Conservation (phyloP, 37 sponge, comb jelly and placozoan genomes). For the Ianthella basta region DNA sequence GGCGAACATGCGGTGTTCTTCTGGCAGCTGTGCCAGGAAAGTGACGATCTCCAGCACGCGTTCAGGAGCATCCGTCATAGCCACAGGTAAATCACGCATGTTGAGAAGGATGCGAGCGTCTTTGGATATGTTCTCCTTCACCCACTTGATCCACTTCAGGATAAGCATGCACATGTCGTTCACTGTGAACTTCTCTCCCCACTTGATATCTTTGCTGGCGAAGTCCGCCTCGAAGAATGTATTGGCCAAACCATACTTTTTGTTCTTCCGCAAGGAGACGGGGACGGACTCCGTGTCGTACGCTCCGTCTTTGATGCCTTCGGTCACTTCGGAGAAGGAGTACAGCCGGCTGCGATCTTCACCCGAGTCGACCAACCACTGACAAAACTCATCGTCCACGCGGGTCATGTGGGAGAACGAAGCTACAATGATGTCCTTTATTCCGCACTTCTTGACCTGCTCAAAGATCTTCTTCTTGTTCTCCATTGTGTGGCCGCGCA, state of each 20-base stretch:
- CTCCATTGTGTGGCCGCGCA: constrained; percentile 82
- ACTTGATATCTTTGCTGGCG: constrained; percentile 31
- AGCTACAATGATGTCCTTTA: constrained; percentile 80
- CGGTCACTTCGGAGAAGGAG: constrained; percentile 80
- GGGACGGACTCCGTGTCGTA: constrained; percentile 70
- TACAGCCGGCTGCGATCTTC: constrained; percentile 62
- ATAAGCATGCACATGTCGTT: constrained; percentile 63
- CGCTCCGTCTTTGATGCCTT: constrained; percentile 36
- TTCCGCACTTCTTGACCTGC: constrained; percentile 72
- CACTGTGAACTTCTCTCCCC: constrained; percentile 63
- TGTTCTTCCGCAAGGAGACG: constrained; percentile 63
- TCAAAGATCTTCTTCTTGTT: constrained; percentile 75
- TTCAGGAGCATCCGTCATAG: constrained; percentile 63
- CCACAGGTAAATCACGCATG: constrained; percentile 74
- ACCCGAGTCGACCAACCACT: constrained; percentile 45
- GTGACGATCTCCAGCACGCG: constrained; percentile 60
- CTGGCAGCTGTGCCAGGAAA: constrained; percentile 64
- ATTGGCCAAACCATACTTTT: constrained; percentile 64
- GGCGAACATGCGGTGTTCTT: constrained; percentile 50
- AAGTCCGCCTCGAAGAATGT: constrained; percentile 79
- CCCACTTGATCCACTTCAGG: constrained; percentile 65
- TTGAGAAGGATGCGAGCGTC: constrained; percentile 71
- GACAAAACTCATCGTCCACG: constrained; percentile 79
- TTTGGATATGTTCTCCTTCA: constrained; percentile 25
- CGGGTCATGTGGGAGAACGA: constrained; percentile 73